phyloP scores from a whole-genome alignment of 2,113 vertebrate species.

The Oncorhynchus masou region DNA sequence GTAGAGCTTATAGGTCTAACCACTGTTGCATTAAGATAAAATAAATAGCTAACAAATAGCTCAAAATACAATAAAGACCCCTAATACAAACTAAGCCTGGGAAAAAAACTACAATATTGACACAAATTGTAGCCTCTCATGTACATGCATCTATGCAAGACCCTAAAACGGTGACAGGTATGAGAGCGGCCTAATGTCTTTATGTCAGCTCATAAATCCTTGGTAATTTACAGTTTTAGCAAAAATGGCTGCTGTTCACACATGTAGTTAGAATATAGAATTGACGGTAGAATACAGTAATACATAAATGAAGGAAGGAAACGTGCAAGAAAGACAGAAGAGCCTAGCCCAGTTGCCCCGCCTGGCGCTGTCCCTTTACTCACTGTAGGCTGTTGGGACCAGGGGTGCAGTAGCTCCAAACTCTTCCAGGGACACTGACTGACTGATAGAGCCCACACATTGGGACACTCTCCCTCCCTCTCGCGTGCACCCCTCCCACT shows the following conservation, averaged over 20 bases:
- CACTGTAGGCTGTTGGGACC: conserved; percentile 42
- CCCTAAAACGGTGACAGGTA: no score
- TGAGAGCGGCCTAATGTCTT: no score
- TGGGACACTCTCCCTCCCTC: conserved; percentile 37
- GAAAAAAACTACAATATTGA: no score
- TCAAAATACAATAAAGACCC: no score
- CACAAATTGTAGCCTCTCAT: no score
- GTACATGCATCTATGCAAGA: no score
- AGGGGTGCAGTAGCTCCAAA: conserved; percentile 25
- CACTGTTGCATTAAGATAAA: not conserved
- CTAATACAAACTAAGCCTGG: no score
- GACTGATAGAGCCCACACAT: conserved; percentile 13
- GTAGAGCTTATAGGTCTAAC: not conserved
- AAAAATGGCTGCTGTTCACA: not conserved
- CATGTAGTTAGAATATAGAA: no score
- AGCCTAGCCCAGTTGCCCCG: not conserved
- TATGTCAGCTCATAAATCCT: no score
- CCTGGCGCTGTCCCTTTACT: conserved; percentile 33
- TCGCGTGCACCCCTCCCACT: no score
- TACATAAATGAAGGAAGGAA: no score
- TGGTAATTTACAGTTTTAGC: not conserved
- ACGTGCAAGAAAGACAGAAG: not conserved
- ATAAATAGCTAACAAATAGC: not conserved
- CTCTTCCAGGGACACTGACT: conserved; percentile 36
- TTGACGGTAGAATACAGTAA: not conserved